Base-by-base conservation (phyloP, 2,113 vertebrate genomes). In the Naja naja region DNA sequence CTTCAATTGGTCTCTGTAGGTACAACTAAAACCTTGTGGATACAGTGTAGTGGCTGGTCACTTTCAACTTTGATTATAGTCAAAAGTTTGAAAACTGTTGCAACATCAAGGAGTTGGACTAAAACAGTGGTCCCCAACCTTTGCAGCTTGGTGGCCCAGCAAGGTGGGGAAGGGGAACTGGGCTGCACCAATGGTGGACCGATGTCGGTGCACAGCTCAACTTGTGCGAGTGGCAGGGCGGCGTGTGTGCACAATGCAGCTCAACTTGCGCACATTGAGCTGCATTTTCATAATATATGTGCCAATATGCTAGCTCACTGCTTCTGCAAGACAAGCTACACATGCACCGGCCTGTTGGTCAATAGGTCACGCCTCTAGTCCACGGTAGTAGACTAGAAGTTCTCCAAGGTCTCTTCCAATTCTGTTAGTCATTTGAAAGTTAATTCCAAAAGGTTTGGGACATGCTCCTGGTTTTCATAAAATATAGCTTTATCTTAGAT, bases 191-290 rank as follows among this genome's bases (percentile, higher is more conserved):
- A 5, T 64, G 30, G 27, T n/a, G 11, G 27, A 30, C 27, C 8
- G 1, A 12, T 0, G 0, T 4, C 23, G 1, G 27, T 14, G 30
- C 2, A 5, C 14, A 69, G 14, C 5, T 69, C 60, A 69, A 69
- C 12, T 34, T 69, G 5, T 27, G 11, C 1, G 1, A 69, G 30
- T 4, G 3, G 14, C n/a, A n/a, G 30, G 64, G 0, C 0, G 4
- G 30, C 0, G 2, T 1, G 11, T 30, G 34, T n/a, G 47, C 47
- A 47, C 47, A 47, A 5, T 47, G 30, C 64, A 69, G 27, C 12
- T 69, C 30, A n/a, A 34, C 64, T 69, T 69, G 14, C 0, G 2
- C 14, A 34, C 0, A 2, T 69, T 69, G 64, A 69, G 30, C 27
- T 64, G 27, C 56, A 8, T 56, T 22, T 58, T 52, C 49, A 7